Evolutionary conservation across 2,888 invertebrate species (phyloP).

Genomic region (Ectemnius continuus): DNA sequence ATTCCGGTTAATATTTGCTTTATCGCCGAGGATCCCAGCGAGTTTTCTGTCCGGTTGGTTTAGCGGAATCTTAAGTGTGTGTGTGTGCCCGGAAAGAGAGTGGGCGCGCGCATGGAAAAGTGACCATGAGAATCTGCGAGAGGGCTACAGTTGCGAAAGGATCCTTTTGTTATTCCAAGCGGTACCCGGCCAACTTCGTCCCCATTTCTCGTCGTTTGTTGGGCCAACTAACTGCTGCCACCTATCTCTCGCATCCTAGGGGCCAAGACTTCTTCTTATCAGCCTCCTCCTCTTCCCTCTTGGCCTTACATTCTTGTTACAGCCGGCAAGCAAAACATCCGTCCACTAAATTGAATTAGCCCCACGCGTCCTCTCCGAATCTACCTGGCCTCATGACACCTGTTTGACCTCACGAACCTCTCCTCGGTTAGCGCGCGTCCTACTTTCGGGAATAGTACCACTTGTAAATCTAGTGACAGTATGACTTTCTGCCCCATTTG

Average conservation of each 20-base stretch:
- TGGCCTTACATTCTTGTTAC: conserved; percentile 45
- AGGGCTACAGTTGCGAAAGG: neutral
- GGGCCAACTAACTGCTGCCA: too few relatives aligned
- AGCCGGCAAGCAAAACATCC: conserved; percentile 12
- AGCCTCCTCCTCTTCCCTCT: neutral
- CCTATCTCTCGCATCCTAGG: conserved; percentile 26
- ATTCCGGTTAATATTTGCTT: too few relatives aligned
- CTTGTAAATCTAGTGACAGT: too few relatives aligned
- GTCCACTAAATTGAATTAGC: conserved; percentile 50
- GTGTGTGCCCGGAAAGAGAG: too few relatives aligned
- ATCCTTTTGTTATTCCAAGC: conserved; percentile 9
- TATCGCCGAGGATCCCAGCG: too few relatives aligned
- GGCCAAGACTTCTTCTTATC: conserved; percentile 46
- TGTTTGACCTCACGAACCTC: conserved; percentile 26
- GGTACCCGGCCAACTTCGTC: conserved; percentile 10
- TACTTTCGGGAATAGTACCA: too few relatives aligned
- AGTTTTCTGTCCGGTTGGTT: too few relatives aligned
- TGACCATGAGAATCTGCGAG: too few relatives aligned
- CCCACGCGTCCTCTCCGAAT: conserved; percentile 3
- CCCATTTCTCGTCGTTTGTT: conserved; percentile 20
- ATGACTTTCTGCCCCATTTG: too few relatives aligned
- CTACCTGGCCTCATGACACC: neutral
- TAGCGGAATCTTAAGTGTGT: too few relatives aligned
- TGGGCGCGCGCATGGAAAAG: too few relatives aligned
- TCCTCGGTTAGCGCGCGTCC: too few relatives aligned